A percentile compares a stretch with the other conserved stretches of the same genome.
These are phyloP conservation scores for Poeciliopsis gracilis DNA, from an alignment of 2,797 vertebrate genomes.

Conservation along the genomic window DNA sequence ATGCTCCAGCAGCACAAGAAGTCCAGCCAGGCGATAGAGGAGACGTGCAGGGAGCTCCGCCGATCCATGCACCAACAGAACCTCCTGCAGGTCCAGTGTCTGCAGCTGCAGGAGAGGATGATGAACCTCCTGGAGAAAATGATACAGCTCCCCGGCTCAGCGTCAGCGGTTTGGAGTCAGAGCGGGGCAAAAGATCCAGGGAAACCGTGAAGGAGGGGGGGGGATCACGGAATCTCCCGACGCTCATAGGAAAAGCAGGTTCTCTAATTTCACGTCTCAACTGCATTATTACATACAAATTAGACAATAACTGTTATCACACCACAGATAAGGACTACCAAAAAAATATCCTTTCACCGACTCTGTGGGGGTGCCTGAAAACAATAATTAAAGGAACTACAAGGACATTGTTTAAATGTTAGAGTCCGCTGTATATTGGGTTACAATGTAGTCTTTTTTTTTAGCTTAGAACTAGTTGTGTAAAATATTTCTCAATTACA, in stretches of 20 bases:
- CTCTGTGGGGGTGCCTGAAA: slow-evolving; percentile 15
- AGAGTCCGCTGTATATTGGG: slow-evolving; percentile 4
- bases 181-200: slow-evolving; percentile 61
- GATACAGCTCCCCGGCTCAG: slow-evolving; percentile 76
- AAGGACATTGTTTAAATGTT: slow-evolving; percentile 14
- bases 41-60: slow-evolving; percentile 93
- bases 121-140: slow-evolving; percentile 98
- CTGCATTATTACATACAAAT: slow-evolving; percentile 4
- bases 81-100: slow-evolving; percentile 94
- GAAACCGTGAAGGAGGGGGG: slow-evolving; percentile 54
- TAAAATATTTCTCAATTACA: slow-evolving; percentile 37
- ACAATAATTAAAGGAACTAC: slow-evolving; percentile 9
- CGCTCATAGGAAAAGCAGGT: slow-evolving; percentile 22
- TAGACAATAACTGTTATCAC: slow-evolving; percentile 1
- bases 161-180: slow-evolving; percentile 54
- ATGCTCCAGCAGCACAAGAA: slow-evolving; percentile 93
- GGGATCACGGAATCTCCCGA: neutral
- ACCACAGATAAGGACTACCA: slow-evolving; percentile 10
- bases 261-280: slow-evolving; percentile 39
- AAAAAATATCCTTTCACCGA: slow-evolving; percentile 1
- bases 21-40: slow-evolving; percentile 91
- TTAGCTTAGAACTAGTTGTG: slow-evolving; percentile 26
- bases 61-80: slow-evolving; percentile 95
- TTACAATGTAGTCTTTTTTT: slow-evolving; percentile 15
- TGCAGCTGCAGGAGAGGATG: slow-evolving; percentile 97